Evolutionary conservation across 2,797 vertebrate genomes (phyloP), one percentile per base, ranked within the genome.

Genomic region (Prunella strophiata): DNA sequence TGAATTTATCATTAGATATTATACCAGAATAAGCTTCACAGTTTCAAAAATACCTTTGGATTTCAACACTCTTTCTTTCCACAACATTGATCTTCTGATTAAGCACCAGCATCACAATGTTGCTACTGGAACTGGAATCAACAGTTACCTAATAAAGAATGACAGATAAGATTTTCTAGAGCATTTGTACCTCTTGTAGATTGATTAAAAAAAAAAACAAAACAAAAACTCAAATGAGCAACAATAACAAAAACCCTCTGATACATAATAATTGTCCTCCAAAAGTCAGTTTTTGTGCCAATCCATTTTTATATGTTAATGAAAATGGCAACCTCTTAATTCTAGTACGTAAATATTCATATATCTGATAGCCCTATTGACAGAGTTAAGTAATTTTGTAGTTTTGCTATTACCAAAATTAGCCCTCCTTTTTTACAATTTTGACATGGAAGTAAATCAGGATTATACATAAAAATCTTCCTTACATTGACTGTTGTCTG

Each of bases 21-120:
- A 1, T 13, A 48, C 15, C 40, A 76, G 48, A 86, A 43, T n/a
- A 86, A 90, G 38, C 11, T 20, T 59, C 30, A n/a, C 10, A 20
- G 16, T 50, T 90, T 77, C 32, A 88, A 29, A 85, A 94, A 71
- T 94, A 99, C 98, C 80, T 93, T 94, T 98, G 95, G 62, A 98
- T 25, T 78, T 97, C 80, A 15, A 10, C n/a, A 25, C 94, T 38
- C 21, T 97, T 97, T 59, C 42, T 96, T 91, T 98, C 97, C 83
- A 98, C 98, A 1, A 10, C 34, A 19, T 98, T 97, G 45, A 94
- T 93, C 2, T 96, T 97, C 94, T 96, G 97, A 92, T 98, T 98
- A 10, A 98, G 62, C 25, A 91, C 95, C 74, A 98, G 86, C 59
- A 88, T 63, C 71, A 98, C 98, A 11, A 98, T 38, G 38, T 98